A percentile compares a stretch with the other conserved stretches of the same genome.
Conservation (phyloP, 1,140 invertebrate species). For the Hydropsyche tenuis region DNA sequence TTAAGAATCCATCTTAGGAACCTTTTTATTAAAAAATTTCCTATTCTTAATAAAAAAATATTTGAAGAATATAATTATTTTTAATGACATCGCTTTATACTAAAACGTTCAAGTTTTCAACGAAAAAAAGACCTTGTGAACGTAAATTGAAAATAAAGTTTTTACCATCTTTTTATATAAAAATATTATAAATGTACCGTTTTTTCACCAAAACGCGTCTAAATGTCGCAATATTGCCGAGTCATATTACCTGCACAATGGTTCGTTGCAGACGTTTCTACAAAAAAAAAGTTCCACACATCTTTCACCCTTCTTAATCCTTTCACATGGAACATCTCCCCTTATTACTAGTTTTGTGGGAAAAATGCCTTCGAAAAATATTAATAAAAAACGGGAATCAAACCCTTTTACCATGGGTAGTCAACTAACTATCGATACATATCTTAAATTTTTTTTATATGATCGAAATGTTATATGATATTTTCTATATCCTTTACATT, state of each 20-base stretch:
- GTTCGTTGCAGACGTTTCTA: slow-evolving; percentile 26
- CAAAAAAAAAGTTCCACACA: slow-evolving; percentile 19
- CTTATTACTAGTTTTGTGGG: slow-evolving; percentile 41
- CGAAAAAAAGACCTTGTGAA: too few relatives aligned
- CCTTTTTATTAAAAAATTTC: too few relatives aligned
- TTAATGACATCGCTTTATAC: too few relatives aligned
- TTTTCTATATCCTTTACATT: too few relatives aligned
- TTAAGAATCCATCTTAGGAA: too few relatives aligned
- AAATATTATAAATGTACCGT: background rate
- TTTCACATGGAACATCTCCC: slow-evolving; percentile 37
- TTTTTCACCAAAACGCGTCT: background rate
- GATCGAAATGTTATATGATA: too few relatives aligned
- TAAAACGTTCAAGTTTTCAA: too few relatives aligned
- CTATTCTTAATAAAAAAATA: too few relatives aligned
- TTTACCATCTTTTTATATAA: background rate
- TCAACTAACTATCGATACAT: background rate
- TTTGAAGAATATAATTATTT: too few relatives aligned
- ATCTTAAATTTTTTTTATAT: too few relatives aligned
- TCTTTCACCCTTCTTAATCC: slow-evolving; percentile 38
- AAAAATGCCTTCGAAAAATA: slow-evolving; percentile 32
- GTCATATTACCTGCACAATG: slow-evolving; percentile 41
- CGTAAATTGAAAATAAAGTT: too few relatives aligned
- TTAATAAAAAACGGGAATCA: slow-evolving; percentile 38
- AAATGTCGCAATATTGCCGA: slow-evolving; percentile 44
- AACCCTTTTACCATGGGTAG: slow-evolving; percentile 29